Evolutionary conservation across 1,140 invertebrate genomes (phyloP), one percentile per base, ranked within the genome.

Genomic region (Drosophila burlai): DNA sequence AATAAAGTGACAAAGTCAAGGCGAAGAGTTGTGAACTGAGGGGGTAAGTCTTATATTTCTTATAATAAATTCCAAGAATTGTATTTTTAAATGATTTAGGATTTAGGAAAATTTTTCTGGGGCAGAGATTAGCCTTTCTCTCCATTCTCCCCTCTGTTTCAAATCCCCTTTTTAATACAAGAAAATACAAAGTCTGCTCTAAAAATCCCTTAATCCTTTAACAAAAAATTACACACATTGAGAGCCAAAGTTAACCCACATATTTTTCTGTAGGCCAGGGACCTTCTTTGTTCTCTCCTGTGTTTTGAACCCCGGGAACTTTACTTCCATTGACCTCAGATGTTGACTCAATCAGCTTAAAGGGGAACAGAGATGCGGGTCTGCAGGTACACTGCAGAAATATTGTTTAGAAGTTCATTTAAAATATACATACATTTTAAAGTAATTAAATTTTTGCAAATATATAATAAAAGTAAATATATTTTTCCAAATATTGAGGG

Each of bases 341-440:
- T 73, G 71, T 73, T 73, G 71, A 73, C 71, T 73, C 71, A 73
- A 73, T 73, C 68, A 57, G 52, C 64, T 69, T 45, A 43, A 31
- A 18, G 34, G 36, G 2, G 24, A 18, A 11, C 26, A 42, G 34
- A 69, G 24, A 77, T 77, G 75, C 75, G 75, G 75, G 75, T 40
- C 47, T 1, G 11, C 0, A 38, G 9, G 38, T 57, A 46, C 66
- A 60, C 65, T 40, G 40, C 1, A 62, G 8, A 10, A 61, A 40
- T 13, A 5, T 16, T 38, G 18, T 10, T 54, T 8, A 3, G 0
- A 36, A 54, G 2, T 34, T 3, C 0, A 29, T n/a, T 50, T 11
- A 29, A 4, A 34, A 18, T 7, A 8, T 52, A 13, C 1, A 21
- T 38, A n/a, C n/a, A n/a, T n/a, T 16, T 5, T 2, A 34, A 9